phyloP scores from a whole-genome alignment of 2,888 invertebrate genomes.

The Drosophila monieri region DNA sequence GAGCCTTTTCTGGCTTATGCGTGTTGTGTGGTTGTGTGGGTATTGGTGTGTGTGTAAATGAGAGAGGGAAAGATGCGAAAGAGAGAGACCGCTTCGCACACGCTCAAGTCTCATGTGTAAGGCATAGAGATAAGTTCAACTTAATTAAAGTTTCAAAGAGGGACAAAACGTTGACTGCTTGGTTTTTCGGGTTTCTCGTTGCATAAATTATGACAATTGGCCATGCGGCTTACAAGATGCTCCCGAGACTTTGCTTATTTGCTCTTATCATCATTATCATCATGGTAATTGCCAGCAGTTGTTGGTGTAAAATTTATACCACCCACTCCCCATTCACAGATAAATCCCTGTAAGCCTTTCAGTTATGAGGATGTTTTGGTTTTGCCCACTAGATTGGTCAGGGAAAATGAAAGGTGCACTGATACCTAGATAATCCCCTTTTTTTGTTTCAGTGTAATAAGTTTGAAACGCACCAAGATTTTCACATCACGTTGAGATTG shows the following conservation, averaged over 20 bases:
- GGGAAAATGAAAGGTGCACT: too few species aligned
- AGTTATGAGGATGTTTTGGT: background rate
- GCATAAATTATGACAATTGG: conserved; percentile 66
- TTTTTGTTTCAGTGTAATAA: conserved; percentile 1
- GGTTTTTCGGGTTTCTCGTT: conserved; percentile 42
- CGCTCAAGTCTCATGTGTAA: conserved; percentile 63
- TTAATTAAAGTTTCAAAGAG: conserved; percentile 72
- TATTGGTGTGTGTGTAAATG: background rate
- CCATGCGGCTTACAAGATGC: conserved; percentile 40
- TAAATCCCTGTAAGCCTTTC: conserved; percentile 9
- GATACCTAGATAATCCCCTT: background rate
- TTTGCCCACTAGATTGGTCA: background rate
- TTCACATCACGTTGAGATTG: background rate
- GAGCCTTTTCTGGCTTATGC: conserved; percentile 51
- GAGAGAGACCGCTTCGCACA: conserved; percentile 18
- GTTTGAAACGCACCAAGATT: background rate
- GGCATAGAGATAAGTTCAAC: conserved; percentile 74
- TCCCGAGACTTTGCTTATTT: conserved; percentile 35
- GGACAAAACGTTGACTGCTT: conserved; percentile 59
- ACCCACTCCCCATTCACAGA: conserved; percentile 8
- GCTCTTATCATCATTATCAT: conserved; percentile 11
- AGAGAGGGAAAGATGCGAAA: conserved; percentile 6
- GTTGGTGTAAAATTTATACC: conserved; percentile 23
- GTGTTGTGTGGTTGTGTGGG: conserved; percentile 25
- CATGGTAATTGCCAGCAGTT: conserved; percentile 7